Evolutionary conservation across 2,888 invertebrate species (phyloP), one percentile per base, ranked within the genome.

Genomic region (Scaeva pyrastri): DNA sequence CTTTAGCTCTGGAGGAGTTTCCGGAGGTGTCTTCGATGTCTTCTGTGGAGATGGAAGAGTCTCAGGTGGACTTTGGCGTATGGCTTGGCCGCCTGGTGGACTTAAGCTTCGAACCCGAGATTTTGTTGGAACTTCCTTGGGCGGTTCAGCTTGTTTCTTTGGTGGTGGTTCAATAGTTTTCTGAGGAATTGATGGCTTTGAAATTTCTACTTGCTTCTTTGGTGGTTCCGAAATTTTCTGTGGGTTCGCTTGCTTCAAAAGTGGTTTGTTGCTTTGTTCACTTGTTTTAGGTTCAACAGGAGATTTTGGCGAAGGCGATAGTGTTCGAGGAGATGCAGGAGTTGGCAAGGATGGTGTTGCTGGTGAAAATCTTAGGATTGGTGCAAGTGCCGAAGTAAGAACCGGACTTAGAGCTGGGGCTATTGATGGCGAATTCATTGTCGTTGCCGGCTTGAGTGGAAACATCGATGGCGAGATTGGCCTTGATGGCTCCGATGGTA

Each of bases 1-100:
- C 2, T 89, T 91, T 26, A 89, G 88, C 8, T 89, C 89, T 12
- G 90, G 88, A 14, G 90, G 90, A 8, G 85, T 72, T 36, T 84
- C 71, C 2, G 90, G 91, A 0, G 90, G 89, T 83, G 89, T 90
- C 36, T 89, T 90, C 0, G 14, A 16, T 14, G 4, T 10, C 1
- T 19, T 66, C 31, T 2, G 16, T 4, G 12, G 12, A 3, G 14
- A 41, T 6, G 62, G 10, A 0, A 11, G 3, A 0, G 31, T 26
- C 7, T 82, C 72, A 6, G 75, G 78, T 21, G 56, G 31, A 16
- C 39, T 23, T 10, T 2, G 21, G 5, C 39, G 55, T 14, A 4
- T 11, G 1, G 5, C 5, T 12, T 21, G 43, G 7, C 7, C 62
- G 6, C n/a, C n/a, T n/a, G 50, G 21, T 23, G 90, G 89, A 68